Evolutionary conservation across 1,140 invertebrate genomes (phyloP), one percentile per base, ranked within the genome.

Genomic region (Drosophila virilis): DNA sequence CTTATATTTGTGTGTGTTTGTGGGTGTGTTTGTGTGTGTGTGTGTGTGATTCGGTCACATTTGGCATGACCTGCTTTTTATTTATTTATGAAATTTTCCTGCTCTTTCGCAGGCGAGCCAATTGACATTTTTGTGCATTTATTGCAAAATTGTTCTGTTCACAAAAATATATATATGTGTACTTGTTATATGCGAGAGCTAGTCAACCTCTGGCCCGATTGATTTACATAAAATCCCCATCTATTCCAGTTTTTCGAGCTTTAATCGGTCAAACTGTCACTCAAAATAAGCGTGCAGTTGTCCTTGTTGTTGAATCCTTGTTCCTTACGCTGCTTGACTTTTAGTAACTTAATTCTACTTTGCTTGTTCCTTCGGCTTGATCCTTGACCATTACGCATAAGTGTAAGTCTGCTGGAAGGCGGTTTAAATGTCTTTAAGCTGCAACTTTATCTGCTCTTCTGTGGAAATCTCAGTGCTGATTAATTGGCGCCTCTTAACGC

Each of bases 61-160:
- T 77, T 71, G 62, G 60, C 68, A 51, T 71, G 73, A 64, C 74
- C 76, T 48, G 66, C 59, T 77, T 64, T 80, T 85, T 78, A 85
- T 85, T 81, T 86, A 85, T 85, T 75, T 75, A 78, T 77, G 61
- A 68, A 68, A 78, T 86, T 80, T 69, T 71, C 52, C 48, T 46
- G 43, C 17, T 68, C 52, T 59, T 68, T 59, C 38, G 37, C 55
- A 37, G 54, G 48, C 48, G 51, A 60, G 65, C 78, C 82, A 86
- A 84, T 86, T 74, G 78, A 71, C 65, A 77, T 48, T 69, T 84
- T 78, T 78, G 17, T 46, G 59, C 43, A 61, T 38, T 61, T 61
- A 61, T 48, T 32, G 43, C 33, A 48, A 46, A 37, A 61, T 48
- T 17, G 22, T 28, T 28, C 22, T 28, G 22, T 28, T 28, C 22